phyloP scores from a whole-genome alignment of 2,888 invertebrate genomes.

The Syritta pipiens region DNA sequence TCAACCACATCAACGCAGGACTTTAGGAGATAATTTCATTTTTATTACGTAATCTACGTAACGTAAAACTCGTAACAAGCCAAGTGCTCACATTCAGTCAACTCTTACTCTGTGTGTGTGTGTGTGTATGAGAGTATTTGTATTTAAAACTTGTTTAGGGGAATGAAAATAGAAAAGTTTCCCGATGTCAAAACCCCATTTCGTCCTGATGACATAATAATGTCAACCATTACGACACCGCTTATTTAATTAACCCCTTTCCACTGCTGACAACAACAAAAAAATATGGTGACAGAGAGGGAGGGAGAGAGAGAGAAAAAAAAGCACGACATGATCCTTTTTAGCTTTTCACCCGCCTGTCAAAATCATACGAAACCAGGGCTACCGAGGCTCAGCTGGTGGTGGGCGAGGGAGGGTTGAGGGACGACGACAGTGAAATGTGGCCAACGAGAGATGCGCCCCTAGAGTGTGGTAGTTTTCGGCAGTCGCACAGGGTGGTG shows the following conservation, averaged over 20 bases:
- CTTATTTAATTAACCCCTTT: constrained; percentile 57
- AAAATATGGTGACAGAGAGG: no score
- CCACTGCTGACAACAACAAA: neutral
- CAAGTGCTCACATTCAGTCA: no score
- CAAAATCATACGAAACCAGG: constrained; percentile 23
- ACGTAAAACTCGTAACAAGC: no score
- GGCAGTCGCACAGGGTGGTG: no score
- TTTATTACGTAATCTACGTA: neutral
- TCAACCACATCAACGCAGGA: neutral
- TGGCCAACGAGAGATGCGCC: no score
- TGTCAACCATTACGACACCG: constrained; percentile 49
- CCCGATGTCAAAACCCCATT: neutral
- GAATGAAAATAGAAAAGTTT: constrained; percentile 29
- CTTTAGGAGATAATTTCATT: constrained; percentile 17
- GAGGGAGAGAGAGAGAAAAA: no score
- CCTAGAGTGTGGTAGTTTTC: no score
- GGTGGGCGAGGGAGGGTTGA: no score
- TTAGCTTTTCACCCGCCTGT: constrained; percentile 8
- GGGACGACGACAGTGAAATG: constrained; percentile 4
- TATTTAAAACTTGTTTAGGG: no score
- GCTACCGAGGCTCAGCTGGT: no score
- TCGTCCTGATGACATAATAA: constrained; percentile 51
- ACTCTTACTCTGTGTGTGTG: no score
- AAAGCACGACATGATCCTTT: constrained; percentile 42
- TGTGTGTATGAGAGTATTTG: no score